Evolutionary conservation across 2,888 invertebrate genomes (phyloP).

Genomic region (Antitype chi): DNA sequence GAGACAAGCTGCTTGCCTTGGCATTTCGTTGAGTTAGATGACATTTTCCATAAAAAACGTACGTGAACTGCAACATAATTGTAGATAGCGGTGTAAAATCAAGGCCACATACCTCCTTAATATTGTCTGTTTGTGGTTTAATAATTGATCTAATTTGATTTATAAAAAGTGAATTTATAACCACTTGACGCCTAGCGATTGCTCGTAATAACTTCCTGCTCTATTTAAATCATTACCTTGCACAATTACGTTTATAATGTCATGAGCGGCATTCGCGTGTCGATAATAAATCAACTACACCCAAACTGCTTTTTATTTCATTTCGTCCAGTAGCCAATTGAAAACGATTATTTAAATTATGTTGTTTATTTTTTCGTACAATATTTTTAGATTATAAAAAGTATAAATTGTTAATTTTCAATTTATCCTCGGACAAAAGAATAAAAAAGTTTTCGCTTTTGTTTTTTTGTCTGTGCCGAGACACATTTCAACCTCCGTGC

Average conservation of each 20-base stretch:
- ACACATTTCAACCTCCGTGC: constrained; percentile 31
- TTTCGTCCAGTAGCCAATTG: constrained; percentile 2
- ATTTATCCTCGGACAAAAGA: not conserved
- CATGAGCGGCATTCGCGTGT: constrained; percentile 52
- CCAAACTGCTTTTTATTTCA: constrained; percentile 21
- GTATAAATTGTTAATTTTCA: not conserved
- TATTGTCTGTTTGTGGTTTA: constrained; percentile 17
- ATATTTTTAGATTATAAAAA: not conserved
- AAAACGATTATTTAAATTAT: constrained; percentile 1
- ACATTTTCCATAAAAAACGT: constrained; percentile 39
- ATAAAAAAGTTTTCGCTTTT: constrained; percentile 1
- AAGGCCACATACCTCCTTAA: constrained; percentile 34
- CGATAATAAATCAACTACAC: constrained; percentile 49
- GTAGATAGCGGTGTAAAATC: constrained; percentile 20
- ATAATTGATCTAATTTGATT: constrained; percentile 43
- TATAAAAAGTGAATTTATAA: constrained; percentile 60
- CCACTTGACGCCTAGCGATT: constrained; percentile 37
- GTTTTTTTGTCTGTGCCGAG: constrained; percentile 21
- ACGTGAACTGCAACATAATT: constrained; percentile 35
- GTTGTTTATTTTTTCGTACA: not conserved
- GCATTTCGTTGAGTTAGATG: constrained; percentile 59
- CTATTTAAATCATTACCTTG: constrained; percentile 64
- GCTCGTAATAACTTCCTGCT: constrained; percentile 67
- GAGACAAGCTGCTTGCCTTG: constrained; percentile 62
- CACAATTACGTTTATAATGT: constrained; percentile 63